Percentiles rank a stretch among this genome's conserved stretches.
Evolutionary conservation across 2,113 vertebrate species (phyloP).

Genomic region (Poeciliopsis prolifica): DNA sequence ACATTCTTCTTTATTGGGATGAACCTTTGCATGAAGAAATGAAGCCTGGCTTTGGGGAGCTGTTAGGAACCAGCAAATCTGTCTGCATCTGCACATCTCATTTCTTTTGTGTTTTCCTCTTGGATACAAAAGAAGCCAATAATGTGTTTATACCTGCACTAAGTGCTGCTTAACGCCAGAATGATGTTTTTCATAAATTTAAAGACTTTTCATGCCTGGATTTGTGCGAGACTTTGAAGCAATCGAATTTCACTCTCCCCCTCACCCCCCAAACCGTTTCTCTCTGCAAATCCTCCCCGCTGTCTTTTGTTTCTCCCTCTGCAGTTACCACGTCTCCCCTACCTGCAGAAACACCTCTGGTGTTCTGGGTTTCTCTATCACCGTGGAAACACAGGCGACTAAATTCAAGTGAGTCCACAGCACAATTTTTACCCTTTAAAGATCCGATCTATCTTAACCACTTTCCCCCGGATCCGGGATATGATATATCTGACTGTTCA

Average conservation of each 20-base stretch:
- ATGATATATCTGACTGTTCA: conserved; percentile 52
- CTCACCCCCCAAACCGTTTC: not conserved
- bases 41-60: not conserved
- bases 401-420: conserved; percentile 88
- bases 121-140: not conserved
- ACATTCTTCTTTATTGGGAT: not conserved
- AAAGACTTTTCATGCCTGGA: not conserved
- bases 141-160: not conserved
- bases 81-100: not conserved
- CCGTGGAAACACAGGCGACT: conserved; percentile 95
- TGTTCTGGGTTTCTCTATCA: conserved; percentile 94
- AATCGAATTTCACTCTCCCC: not conserved
- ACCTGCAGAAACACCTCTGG: conserved; percentile 96
- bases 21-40: not conserved
- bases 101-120: not conserved
- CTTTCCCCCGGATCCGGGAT: conserved; percentile 39
- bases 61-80: not conserved
- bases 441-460: conserved; percentile 49
- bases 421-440: conserved; percentile 46
- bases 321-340: conserved; percentile 95
- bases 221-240: conserved; percentile 1
- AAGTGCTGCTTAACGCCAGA: not conserved
- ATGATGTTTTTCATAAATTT: not conserved
- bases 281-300: not conserved
- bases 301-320: conserved; percentile 6